Evolutionary conservation across 2,797 vertebrate species (phyloP), one percentile per base, ranked within the genome.

Genomic region (Rhinella marina): DNA sequence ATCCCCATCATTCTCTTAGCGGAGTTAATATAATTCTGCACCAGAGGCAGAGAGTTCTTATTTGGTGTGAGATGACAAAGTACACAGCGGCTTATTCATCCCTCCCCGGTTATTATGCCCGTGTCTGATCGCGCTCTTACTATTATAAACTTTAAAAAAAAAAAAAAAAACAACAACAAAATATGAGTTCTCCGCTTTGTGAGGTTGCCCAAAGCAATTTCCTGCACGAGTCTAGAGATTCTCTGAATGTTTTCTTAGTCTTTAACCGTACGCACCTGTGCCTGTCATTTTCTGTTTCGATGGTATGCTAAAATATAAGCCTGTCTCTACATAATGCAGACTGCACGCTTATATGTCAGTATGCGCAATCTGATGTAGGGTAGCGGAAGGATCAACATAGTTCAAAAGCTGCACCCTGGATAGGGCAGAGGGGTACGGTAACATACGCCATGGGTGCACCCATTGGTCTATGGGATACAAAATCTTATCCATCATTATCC

Each of bases 81-180:
- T 73, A 88, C 54, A 59, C 57, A 29, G 68, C 57, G 61, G 86
- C 61, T 59, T 79, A 56, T 48, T 68, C 62, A 54, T 86, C 64
- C 27, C 27, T 77, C 70, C 59, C 68, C 41, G 72, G 79, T 77
- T 82, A 86, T 88, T 88, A 82, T 76, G 70, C 84, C 77, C 25
- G 16, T 77, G 78, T 88, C 84, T 86, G 78, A 73, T 86, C 81
- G 54, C 13, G 23, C 50, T 78, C 76, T 50, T 64, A 72, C 73
- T 77, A 82, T 82, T 86, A 86, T 86, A 78, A 89, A 89, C 61
- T 52, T 59, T 81, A 68, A 68, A 86, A 73, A 73, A 48, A 32
- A 64, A 11, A 68, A 68, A 86, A 73, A 73, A 48, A 32, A 64
- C n/a, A n/a, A n/a, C n/a, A 79, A 64, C 16, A 64, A 84, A 62